A percentile compares a stretch with the other conserved stretches of the same genome.
phyloP scores from a whole-genome alignment of 1,140 invertebrate genomes.

The Trichogramma pretiosum region DNA sequence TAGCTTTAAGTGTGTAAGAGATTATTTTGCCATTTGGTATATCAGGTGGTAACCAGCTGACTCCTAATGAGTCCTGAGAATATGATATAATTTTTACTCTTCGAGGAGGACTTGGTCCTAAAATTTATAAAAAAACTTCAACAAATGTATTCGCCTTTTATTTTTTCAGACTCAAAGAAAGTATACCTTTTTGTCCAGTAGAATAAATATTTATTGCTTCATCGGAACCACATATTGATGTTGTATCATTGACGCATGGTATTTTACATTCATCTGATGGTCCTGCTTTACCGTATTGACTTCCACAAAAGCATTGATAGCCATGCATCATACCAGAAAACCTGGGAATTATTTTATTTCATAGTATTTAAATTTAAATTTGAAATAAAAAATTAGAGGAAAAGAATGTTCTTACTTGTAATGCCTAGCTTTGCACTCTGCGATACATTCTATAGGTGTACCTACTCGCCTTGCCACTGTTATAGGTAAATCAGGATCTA shows the following conservation, averaged over 20 bases:
- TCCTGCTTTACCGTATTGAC: slow-evolving; percentile 34
- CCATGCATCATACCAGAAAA: slow-evolving; percentile 41
- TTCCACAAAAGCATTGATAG: slow-evolving; percentile 42
- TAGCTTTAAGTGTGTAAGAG: slow-evolving; percentile 48
- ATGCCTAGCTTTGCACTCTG: slow-evolving; percentile 30
- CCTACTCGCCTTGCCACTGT: slow-evolving; percentile 21
- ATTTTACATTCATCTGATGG: slow-evolving; percentile 36
- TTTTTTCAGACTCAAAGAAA: slow-evolving; percentile 3
- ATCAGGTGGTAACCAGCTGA: slow-evolving; percentile 50
- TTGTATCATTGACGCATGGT: slow-evolving; percentile 28
- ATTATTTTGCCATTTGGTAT: slow-evolving; percentile 53
- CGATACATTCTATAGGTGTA: slow-evolving; percentile 26
- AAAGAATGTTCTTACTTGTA: slow-evolving; percentile 29
- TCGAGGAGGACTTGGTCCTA: slow-evolving; percentile 36
- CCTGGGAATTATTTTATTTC: slow-evolving; percentile 29
- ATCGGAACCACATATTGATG: slow-evolving; percentile 38
- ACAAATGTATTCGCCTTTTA: not conserved
- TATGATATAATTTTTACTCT: slow-evolving; percentile 20
- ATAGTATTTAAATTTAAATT: slow-evolving; percentile 1
- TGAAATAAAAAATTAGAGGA: not conserved
- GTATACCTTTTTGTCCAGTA: slow-evolving; percentile 44
- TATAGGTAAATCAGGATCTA: slow-evolving; percentile 24
- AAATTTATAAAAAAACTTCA: too few relatives aligned
- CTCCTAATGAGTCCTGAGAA: slow-evolving; percentile 20
- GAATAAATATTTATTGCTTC: slow-evolving; percentile 42